Percentiles rank a stretch among this genome's conserved stretches.
phyloP scores from a whole-genome alignment of 2,113 vertebrate species.

The Campylomormyrus numenius region DNA sequence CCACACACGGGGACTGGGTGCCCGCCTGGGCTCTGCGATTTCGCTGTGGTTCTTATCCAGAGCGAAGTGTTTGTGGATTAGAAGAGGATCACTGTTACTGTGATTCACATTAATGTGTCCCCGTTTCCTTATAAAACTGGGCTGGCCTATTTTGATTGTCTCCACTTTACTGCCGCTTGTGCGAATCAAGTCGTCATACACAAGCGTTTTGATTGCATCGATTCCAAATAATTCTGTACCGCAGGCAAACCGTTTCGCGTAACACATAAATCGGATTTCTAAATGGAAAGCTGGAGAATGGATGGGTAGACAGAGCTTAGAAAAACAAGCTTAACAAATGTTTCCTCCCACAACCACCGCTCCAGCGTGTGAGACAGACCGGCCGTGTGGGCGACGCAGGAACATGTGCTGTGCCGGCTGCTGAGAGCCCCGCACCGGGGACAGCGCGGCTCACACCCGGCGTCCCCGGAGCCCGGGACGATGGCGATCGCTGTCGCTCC shows the following conservation, averaged over 20 bases:
- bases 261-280: not conserved
- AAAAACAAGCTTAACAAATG: slow-evolving; percentile 5
- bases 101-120: not conserved
- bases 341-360: not conserved
- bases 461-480: slow-evolving; percentile 22
- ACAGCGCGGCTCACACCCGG: not conserved
- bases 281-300: not conserved
- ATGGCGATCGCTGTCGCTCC: slow-evolving; percentile 36
- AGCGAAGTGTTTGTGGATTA: not conserved
- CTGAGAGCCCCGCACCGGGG: not conserved
- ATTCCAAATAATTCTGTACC: not conserved
- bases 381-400: not conserved
- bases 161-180: not conserved
- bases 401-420: not conserved
- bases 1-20: not conserved
- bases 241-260: not conserved
- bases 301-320: not conserved
- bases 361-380: not conserved
- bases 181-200: not conserved
- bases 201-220: not conserved
- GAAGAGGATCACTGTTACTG: not conserved
- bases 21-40: not conserved
- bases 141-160: not conserved
- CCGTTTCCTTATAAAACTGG: not conserved
- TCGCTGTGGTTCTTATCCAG: not conserved